Base-by-base conservation (phyloP, 2,888 invertebrate genomes). In the Apodemia mormo region DNA sequence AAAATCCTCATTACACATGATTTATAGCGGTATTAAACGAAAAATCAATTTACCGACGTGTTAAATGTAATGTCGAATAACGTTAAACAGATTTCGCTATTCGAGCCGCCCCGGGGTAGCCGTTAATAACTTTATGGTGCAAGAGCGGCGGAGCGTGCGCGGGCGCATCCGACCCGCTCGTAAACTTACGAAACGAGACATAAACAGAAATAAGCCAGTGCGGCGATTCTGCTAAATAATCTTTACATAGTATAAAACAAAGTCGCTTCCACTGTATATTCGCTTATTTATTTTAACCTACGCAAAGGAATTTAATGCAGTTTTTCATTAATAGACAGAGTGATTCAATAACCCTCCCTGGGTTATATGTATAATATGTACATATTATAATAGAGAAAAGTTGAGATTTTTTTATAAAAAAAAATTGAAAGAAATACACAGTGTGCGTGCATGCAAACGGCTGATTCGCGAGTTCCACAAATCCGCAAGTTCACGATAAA, bases 181-280 rank as follows among this genome's bases (percentile, higher is more conserved):
- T 89, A 89, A 90, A 90, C 82, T 90, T 90, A 90, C 91, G 92
- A 90, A 92, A 92, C 88, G 79, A 83, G 86, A 87, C 86, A 85
- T 87, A 88, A 88, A 90, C 89, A 88, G 89, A 92, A 91, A 91
- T 89, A 92, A 85, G 86, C 87, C 70, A 75, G 77, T 10, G 43
- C 37, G 5, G 1, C 30, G n/a, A 56, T 43, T 65, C 65, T 65
- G 54, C 33, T 29, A 33, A 40, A 68, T 40, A 45, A 68, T 43
- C 14, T 43, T 22, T 29, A 22, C 2, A 0, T 14, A 8, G 30
- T 54, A 10, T n/a, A n/a, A n/a, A n/a, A n/a, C n/a, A n/a, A n/a
- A n/a, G n/a, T n/a, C n/a, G n/a, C n/a, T n/a, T n/a, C n/a, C n/a
- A n/a, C n/a, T n/a, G n/a, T n/a, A n/a, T n/a, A n/a, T n/a, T n/a